Conservation (phyloP, 2,888 invertebrate genomes). For the Drosophila mayaguana region DNA sequence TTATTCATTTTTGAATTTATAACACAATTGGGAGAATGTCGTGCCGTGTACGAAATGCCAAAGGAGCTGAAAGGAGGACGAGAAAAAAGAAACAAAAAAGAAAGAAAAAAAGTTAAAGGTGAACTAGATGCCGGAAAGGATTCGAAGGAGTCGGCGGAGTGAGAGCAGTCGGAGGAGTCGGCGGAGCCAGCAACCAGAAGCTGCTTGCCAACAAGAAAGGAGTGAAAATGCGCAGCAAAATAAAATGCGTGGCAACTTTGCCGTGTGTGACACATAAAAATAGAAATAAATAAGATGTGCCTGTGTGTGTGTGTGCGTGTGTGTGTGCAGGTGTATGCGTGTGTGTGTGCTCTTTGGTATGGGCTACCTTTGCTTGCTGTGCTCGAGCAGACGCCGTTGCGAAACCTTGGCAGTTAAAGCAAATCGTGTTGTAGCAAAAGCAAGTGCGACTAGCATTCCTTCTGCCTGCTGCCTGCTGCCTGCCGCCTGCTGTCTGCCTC, state of each 20-base stretch:
- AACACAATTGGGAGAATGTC: conserved; percentile 78
- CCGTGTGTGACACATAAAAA: conserved; percentile 64
- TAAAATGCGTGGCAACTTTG: conserved; percentile 52
- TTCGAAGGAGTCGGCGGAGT: not conserved
- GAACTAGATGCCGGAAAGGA: conserved; percentile 14
- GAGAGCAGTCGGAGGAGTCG: not conserved
- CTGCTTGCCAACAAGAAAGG: conserved; percentile 37
- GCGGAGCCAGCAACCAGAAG: not conserved
- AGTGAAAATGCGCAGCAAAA: conserved; percentile 72
- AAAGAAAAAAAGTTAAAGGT: conserved; percentile 12
- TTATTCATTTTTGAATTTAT: conserved; percentile 81
- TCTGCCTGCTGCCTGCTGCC: not conserved
- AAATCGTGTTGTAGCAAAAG: conserved; percentile 74
- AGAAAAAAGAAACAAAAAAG: not conserved
- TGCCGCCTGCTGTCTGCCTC: no score
- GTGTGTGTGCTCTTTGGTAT: not conserved
- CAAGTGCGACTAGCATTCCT: conserved; percentile 68
- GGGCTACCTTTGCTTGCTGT: conserved; percentile 10
- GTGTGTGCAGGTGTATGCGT: not conserved
- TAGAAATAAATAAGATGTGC: conserved; percentile 64
- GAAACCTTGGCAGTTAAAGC: conserved; percentile 62
- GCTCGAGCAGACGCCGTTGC: conserved; percentile 14
- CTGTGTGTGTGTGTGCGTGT: not conserved
- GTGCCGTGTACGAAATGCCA: conserved; percentile 52
- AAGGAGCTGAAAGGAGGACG: conserved; percentile 47